Percentiles rank a stretch among this genome's conserved stretches.
These are phyloP conservation scores for Gastrophysa polygoni DNA, from an alignment of 2,888 invertebrate species.

Conservation along the genomic window DNA sequence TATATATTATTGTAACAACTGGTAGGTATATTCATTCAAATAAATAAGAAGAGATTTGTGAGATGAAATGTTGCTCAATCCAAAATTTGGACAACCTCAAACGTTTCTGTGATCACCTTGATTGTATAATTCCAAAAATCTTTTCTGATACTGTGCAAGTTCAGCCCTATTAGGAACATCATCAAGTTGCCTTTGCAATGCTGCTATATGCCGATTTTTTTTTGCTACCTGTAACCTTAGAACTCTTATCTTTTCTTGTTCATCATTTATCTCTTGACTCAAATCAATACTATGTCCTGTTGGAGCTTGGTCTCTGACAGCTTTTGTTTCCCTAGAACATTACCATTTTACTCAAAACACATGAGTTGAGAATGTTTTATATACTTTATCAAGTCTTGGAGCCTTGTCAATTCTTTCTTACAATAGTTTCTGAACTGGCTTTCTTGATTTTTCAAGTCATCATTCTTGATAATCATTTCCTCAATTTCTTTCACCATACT, in stretches of 20 bases:
- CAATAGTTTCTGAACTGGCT: constrained; percentile 76
- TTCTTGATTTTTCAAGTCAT: constrained; percentile 75
- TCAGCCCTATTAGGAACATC: constrained; percentile 93
- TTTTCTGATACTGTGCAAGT: constrained; percentile 90
- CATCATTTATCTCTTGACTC: constrained; percentile 62
- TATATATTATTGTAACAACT: no score
- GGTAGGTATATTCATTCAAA: no score
- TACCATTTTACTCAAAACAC: neutral
- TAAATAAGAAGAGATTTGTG: no score
- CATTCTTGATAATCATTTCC: constrained; percentile 70
- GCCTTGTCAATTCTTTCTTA: constrained; percentile 64
- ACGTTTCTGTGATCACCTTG: constrained; percentile 66
- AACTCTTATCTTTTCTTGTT: constrained; percentile 67
- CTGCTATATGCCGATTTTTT: constrained; percentile 78
- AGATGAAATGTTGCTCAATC: no score
- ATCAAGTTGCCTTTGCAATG: constrained; percentile 85
- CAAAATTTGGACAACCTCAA: neutral
- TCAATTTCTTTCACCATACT: constrained; percentile 60
- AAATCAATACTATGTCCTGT: constrained; percentile 58
- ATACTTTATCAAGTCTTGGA: constrained; percentile 55
- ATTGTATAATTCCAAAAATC: constrained; percentile 95
- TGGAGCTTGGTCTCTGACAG: constrained; percentile 54
- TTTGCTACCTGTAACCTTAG: constrained; percentile 76
- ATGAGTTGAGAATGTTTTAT: constrained; percentile 21
- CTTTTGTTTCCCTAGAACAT: constrained; percentile 59